phyloP scores from a whole-genome alignment of 2,888 invertebrate species.

The Acrobasis repandana region DNA sequence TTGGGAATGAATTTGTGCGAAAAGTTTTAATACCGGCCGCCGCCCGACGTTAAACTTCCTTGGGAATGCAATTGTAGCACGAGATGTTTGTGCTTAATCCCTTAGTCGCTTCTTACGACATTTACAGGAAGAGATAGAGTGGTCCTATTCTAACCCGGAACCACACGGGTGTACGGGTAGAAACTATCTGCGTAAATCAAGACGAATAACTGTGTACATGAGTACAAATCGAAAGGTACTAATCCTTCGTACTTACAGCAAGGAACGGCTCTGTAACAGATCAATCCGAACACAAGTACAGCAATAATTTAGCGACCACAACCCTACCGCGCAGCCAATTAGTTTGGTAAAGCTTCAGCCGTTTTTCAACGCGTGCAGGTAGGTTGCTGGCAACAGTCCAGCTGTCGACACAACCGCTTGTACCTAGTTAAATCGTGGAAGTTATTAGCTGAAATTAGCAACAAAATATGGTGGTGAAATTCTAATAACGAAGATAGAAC shows the following conservation, averaged over 20 bases:
- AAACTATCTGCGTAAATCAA: too few relatives aligned
- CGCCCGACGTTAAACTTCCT: too few relatives aligned
- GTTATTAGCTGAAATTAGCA: constrained; percentile 9
- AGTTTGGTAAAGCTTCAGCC: constrained; percentile 15
- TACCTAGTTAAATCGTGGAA: neutral
- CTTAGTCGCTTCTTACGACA: too few relatives aligned
- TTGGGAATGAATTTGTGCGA: too few relatives aligned
- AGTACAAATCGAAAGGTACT: neutral
- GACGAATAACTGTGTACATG: too few relatives aligned
- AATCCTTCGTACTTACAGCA: neutral
- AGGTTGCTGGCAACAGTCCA: constrained; percentile 13
- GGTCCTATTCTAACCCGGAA: too few relatives aligned
- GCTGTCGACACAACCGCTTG: constrained; percentile 13
- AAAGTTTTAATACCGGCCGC: too few relatives aligned
- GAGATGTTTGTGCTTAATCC: too few relatives aligned
- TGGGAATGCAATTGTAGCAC: too few relatives aligned
- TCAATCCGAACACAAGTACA: neutral
- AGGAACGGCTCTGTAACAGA: neutral
- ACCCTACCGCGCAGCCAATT: constrained; percentile 18
- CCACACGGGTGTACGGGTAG: too few relatives aligned
- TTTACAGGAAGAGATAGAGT: too few relatives aligned
- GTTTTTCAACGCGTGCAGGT: constrained; percentile 21
- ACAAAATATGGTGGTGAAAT: neutral
- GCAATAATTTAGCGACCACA: neutral
- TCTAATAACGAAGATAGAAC: too few relatives aligned